Percentiles rank a stretch among this genome's conserved stretches.
Conservation (phyloP, 64 coral and sea anemone genomes). For the Montipora efflorescens region DNA sequence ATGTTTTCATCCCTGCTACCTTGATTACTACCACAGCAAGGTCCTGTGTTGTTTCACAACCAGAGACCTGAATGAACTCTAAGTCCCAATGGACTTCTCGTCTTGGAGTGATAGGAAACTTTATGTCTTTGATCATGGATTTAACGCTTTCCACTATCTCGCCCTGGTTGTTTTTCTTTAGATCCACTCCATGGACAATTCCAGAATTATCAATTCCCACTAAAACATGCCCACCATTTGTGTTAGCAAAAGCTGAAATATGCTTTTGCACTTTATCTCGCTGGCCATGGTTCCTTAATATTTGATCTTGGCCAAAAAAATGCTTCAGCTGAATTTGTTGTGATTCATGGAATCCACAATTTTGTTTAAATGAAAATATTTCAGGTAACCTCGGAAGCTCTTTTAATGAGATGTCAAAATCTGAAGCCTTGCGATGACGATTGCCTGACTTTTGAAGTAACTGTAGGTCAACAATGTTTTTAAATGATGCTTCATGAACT, state of each 20-base stretch:
- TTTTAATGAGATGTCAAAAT: not conserved
- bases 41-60: not conserved
- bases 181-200: not conserved
- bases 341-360: not conserved
- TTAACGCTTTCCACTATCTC: not conserved
- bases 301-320: not conserved
- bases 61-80: not conserved
- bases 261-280: not conserved
- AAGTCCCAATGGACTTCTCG: not conserved
- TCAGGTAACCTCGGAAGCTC: not conserved
- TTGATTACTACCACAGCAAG: not conserved
- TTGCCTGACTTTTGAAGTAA: too few species aligned
- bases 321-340: not conserved
- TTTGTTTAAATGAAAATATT: not conserved
- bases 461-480: too few species aligned
- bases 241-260: not conserved
- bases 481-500: too few species aligned
- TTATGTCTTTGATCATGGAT: not conserved
- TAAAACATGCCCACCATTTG: not conserved
- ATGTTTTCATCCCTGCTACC: not conserved
- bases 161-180: not conserved
- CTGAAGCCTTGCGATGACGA: too few species aligned
- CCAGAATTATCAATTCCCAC: not conserved
- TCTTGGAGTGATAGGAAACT: not conserved
- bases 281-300: not conserved